Conservation (phyloP, 1,140 invertebrate species). For the Microplitis demolitor region DNA sequence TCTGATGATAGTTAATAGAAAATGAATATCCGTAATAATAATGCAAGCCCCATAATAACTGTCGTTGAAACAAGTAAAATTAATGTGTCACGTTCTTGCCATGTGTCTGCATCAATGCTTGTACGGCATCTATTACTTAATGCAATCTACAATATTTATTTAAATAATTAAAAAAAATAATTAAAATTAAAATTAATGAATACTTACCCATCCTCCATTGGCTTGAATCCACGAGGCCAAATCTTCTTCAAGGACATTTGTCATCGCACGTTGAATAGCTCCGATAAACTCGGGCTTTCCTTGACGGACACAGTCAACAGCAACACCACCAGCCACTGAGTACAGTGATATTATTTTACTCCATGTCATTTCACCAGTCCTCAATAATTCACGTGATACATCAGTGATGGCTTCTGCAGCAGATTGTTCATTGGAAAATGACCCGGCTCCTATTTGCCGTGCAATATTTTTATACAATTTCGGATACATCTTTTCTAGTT, state of each 20-base stretch:
- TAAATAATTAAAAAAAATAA: neutral
- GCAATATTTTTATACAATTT: slow-evolving; percentile 67
- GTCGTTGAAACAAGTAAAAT: slow-evolving; percentile 28
- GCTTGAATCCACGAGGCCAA: slow-evolving; percentile 71
- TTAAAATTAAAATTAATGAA: neutral
- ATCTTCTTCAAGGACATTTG: slow-evolving; percentile 69
- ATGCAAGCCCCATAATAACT: slow-evolving; percentile 29
- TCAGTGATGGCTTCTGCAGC: slow-evolving; percentile 63
- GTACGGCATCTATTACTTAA: slow-evolving; percentile 40
- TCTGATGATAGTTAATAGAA: slow-evolving; percentile 23
- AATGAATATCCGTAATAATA: slow-evolving; percentile 33
- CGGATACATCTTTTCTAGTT: slow-evolving; percentile 72
- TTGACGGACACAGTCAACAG: slow-evolving; percentile 72
- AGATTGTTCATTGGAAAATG: slow-evolving; percentile 63
- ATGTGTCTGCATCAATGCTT: slow-evolving; percentile 26
- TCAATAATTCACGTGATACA: slow-evolving; percentile 67
- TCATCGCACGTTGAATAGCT: slow-evolving; percentile 67
- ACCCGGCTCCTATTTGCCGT: slow-evolving; percentile 64
- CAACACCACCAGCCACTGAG: slow-evolving; percentile 71
- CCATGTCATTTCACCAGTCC: slow-evolving; percentile 67
- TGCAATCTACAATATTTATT: slow-evolving; percentile 32
- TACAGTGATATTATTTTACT: slow-evolving; percentile 72
- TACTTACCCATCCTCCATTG: slow-evolving; percentile 74
- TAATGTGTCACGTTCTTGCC: slow-evolving; percentile 34
- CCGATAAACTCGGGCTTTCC: slow-evolving; percentile 70